Base-by-base conservation (phyloP, 2,797 vertebrate genomes). In the Anisognathus igniventris region DNA sequence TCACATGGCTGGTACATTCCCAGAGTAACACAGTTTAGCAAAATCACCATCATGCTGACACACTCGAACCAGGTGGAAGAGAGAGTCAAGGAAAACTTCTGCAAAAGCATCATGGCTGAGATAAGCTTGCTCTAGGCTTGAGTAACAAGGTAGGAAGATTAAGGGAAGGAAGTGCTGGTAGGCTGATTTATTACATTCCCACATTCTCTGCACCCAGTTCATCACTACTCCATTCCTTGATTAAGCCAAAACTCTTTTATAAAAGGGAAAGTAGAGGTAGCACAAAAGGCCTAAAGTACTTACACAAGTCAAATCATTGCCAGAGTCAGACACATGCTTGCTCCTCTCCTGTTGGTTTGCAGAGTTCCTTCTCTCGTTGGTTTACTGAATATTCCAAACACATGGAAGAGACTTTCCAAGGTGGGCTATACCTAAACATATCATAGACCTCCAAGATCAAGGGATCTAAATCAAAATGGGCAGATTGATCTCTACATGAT, bases 1-100 rank as follows among this genome's bases (percentile, higher is more conserved):
- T 99, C 99, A 47, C 99, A 99, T 0, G 99, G 99, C 93, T 99
- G 99, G 98, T 99, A 99, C 99, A 99, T 99, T 96, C 99, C 99
- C 96, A 99, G 97, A 8, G 99, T 99, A 93, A 99, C 99, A 28
- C 99, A 99, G 98, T 99, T 99, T 78, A 99, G 98, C 93, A 99
- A 98, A 97, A 99, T 99, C 96, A 99, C 99, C 98, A 99, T 98
- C 98, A 99, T 99, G 97, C 99, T 99, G 94, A 99, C 97, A 94
- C 98, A 98, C 96, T 99, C 99, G 42, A 99, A 99, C 99, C 99
- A 99, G 18, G 99, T 99, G 86, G 80, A 44, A 92, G 89, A 67
- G 75, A 86, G 77, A 86, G 97, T 98, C 96, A 98, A 98, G 98
- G 97, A 96, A 92, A 88, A 94, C 56, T 48, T 62, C n/a, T 68